Base-by-base conservation (phyloP, 2,113 vertebrate genomes). In the Nothobranchius furzeri region DNA sequence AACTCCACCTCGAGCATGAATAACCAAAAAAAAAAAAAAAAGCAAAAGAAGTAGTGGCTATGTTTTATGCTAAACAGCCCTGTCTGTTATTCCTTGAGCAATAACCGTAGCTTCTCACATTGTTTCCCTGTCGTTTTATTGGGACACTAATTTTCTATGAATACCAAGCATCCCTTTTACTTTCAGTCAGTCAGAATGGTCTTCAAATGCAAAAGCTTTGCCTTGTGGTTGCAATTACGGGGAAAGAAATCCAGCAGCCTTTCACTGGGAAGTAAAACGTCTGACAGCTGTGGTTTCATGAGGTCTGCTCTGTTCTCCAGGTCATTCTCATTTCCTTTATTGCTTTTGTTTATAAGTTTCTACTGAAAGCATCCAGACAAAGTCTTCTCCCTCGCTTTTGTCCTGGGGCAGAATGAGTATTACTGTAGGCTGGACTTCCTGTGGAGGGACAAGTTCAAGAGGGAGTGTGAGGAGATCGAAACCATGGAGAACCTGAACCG, bases 391-490 rank as follows among this genome's bases (percentile, higher is more conserved):
- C 94, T 94, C 92, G 91, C 95, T 94, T 96, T 94, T 96, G 95
- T 95, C 94, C 95, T 96, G 92, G 96, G 95, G 96, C 95, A 99
- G 97, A 98, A 97, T 96, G 97, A 98, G 96, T 99, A 98, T 97
- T 98, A 99, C 96, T 99, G 97, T 95, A 95, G 96, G 95, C 95
- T 99, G 94, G 97, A 99, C 92, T 99, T 98, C 94, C 90, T 99
- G 71, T 99, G 97, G 96, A 96, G 97, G 93, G 97, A 97, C 94
- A 99, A 99, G 91, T 98, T 99, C 93, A 98, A 97, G 93, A 96
- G 96, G 94, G 96, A 99, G 88, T 97, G 97, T 12, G 97, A 99
- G 91, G 97, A 99, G 93, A 99, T 98, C 68, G 97, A 99, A 76
- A 99, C 96, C 64, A 99, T 99, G 97, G 97, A 99, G 90, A 99